These are phyloP conservation scores for Uromys caudimaculatus DNA, from an alignment of 2,797 vertebrate genomes.

Conservation along the genomic window DNA sequence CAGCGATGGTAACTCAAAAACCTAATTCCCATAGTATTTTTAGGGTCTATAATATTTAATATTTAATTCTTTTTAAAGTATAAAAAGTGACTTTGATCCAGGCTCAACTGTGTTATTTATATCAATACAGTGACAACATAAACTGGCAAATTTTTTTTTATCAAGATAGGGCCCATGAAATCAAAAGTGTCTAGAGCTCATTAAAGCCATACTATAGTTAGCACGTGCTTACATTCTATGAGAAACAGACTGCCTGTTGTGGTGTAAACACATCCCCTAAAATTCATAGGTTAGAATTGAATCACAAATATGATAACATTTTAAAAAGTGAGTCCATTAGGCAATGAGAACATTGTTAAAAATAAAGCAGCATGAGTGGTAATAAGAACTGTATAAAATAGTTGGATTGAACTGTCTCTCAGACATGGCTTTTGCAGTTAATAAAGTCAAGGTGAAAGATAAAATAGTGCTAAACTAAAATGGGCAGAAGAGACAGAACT, in stretches of 20 bases:
- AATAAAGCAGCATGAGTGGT: not conserved
- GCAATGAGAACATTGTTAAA: not conserved
- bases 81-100: slow-evolving; percentile 10
- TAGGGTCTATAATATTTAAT: not conserved
- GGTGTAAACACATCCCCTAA: not conserved
- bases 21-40: not conserved
- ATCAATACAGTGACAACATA: slow-evolving; percentile 22
- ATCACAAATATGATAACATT: not conserved
- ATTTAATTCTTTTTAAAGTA: slow-evolving; percentile 25
- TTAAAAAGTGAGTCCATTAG: not conserved
- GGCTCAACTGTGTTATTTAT: not conserved
- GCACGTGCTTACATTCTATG: not conserved
- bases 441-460: not conserved
- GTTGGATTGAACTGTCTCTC: not conserved
- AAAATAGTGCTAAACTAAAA: slow-evolving; percentile 12
- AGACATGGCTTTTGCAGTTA: not conserved
- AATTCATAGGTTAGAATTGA: not conserved
- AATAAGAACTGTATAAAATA: not conserved
- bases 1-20: not conserved
- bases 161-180: not conserved
- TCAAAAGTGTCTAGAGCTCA: not conserved
- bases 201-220: not conserved
- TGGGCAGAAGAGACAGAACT: not conserved
- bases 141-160: not conserved
- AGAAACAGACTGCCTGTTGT: not conserved